Evolutionary conservation across 2,888 invertebrate species (phyloP), one percentile per base, ranked within the genome.

Genomic region (Axea sp.): DNA sequence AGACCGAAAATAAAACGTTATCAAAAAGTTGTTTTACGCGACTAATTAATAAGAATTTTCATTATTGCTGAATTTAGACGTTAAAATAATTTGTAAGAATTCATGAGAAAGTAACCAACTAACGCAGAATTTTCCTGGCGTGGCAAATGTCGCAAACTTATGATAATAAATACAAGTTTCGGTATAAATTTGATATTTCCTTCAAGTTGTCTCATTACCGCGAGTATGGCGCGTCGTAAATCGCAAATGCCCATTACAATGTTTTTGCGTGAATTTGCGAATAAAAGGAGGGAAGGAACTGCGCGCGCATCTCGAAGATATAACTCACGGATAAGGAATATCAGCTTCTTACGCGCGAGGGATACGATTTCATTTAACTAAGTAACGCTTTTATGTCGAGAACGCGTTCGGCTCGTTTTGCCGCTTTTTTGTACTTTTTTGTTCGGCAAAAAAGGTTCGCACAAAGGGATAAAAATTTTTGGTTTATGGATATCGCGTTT

Each of bases 161-260:
- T 26, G 30, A 19, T 24, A 14, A 15, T 43, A 43, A 57, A 57
- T 43, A 57, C 24, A 57, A 57, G 57, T 57, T 57, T 57, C 33
- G 43, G 43, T 57, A 43, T 57, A 57, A 57, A 57, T 9, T 33
- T 57, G 41, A 57, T 33, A 30, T 33, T 57, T 57, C 57, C 24
- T 19, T 33, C 24, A 22, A 53, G 37, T 53, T 28, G 37, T 43
- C 33, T 43, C 57, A 57, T 57, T n/a, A n/a, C n/a, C n/a, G n/a
- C n/a, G n/a, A n/a, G n/a, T 45, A 45, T 31, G 39, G 26, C 26
- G 33, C 5, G 41, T 35, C 59, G 33, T 45, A 59, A 59, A 45
- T 59, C 11, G 59, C 9, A 35, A 59, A 45, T 35, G 35, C 14
- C 59, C 26, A 39, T 45, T 35, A 35, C 45, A 33, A 35, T 9